Conservation (phyloP, 2,888 invertebrate species). For the Leucoma salicis region DNA sequence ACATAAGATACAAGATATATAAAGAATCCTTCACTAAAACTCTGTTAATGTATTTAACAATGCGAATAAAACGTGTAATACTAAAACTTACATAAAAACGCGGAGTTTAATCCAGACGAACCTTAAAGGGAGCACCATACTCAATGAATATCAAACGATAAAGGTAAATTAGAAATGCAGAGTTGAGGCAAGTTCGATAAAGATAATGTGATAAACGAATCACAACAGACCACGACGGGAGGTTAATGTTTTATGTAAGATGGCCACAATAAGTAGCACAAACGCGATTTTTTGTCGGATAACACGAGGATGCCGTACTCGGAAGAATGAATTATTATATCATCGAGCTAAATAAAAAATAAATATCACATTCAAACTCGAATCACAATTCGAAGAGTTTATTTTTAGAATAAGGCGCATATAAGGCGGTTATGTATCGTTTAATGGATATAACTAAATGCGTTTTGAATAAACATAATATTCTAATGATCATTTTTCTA, state of each 20-base stretch:
- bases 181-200: slow-evolving; percentile 51
- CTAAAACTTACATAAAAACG: slow-evolving; percentile 37
- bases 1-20: too few species aligned
- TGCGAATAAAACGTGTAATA: not conserved
- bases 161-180: slow-evolving; percentile 59
- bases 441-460: too few species aligned
- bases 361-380: too few species aligned
- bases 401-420: too few species aligned
- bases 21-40: slow-evolving; percentile 55
- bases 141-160: slow-evolving; percentile 44
- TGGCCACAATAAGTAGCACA: not conserved
- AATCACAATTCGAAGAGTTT: too few species aligned
- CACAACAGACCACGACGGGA: slow-evolving; percentile 63
- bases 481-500: too few species aligned
- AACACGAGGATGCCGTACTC: not conserved
- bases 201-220: slow-evolving; percentile 69
- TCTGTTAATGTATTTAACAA: not conserved
- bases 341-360: too few species aligned
- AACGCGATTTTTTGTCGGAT: not conserved
- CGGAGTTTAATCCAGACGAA: slow-evolving; percentile 43
- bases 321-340: slow-evolving; percentile 27
- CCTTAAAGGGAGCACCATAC: slow-evolving; percentile 37
- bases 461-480: too few species aligned
- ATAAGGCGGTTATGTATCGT: too few species aligned
- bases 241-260: slow-evolving; percentile 73